Evolutionary conservation across 2,113 vertebrate genomes (phyloP).

Genomic region (Cyanoramphus novaezelandiae): DNA sequence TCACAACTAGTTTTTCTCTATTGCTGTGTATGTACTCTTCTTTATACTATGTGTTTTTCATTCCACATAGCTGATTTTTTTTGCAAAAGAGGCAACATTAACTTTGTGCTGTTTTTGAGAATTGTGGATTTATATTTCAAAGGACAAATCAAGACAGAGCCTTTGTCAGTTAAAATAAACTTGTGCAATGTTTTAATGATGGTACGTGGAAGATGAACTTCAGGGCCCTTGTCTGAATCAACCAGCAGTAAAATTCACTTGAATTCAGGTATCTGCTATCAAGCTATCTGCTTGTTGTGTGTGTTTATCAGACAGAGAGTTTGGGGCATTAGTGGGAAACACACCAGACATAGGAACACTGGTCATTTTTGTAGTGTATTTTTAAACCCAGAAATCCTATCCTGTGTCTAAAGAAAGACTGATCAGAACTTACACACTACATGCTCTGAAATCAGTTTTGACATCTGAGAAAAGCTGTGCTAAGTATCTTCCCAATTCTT

Average conservation of each 20-base stretch:
- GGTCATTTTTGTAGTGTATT: neutral
- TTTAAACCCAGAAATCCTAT: neutral
- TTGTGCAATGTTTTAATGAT: neutral
- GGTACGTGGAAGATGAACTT: neutral
- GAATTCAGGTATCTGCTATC: neutral
- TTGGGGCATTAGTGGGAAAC: neutral
- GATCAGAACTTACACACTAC: neutral
- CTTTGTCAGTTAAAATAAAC: neutral
- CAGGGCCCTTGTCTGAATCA: neutral
- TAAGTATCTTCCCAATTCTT: neutral
- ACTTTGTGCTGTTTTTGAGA: neutral
- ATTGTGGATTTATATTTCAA: neutral
- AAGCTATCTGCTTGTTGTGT: neutral
- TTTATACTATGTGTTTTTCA: neutral
- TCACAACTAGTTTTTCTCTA: neutral
- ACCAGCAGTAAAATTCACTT: neutral
- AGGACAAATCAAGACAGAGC: neutral
- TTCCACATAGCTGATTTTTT: neutral
- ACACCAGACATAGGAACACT: fast-evolving
- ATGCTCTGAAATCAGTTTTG: neutral
- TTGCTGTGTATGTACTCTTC: neutral
- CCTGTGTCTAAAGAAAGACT: neutral
- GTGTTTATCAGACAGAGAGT: neutral
- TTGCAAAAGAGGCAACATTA: neutral
- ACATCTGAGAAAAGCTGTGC: neutral